These are phyloP conservation scores for Dunckerocampus dactyliophorus DNA, from an alignment of 2,113 vertebrate species.

Conservation along the genomic window DNA sequence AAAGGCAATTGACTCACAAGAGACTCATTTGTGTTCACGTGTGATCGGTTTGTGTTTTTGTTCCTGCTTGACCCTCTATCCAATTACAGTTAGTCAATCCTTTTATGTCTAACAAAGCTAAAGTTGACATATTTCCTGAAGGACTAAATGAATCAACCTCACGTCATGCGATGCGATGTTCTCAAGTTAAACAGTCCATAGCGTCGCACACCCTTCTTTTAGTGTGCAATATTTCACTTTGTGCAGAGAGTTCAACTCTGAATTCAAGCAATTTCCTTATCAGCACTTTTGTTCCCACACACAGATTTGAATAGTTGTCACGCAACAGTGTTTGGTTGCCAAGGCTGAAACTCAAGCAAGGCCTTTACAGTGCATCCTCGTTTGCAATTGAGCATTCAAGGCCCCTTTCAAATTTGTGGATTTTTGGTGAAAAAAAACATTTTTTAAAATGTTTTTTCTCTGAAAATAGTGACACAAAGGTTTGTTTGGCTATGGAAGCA, in stretches of 20 bases:
- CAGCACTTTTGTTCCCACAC: constrained; percentile 1
- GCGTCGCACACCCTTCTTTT: background rate
- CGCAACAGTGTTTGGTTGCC: constrained; percentile 11
- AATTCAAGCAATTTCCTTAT: background rate
- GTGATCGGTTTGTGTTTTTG: constrained; percentile 50
- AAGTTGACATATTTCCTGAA: constrained; percentile 30
- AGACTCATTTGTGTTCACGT: constrained; percentile 51
- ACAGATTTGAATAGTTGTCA: background rate
- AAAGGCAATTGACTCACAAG: constrained; percentile 36
- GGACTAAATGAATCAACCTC: constrained; percentile 32
- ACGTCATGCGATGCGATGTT: constrained; percentile 10
- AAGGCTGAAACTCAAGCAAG: constrained; percentile 6
- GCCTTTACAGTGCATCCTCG: background rate
- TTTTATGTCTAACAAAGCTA: constrained; percentile 30
- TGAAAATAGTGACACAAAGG: too few species aligned
- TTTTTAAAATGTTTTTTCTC: too few species aligned
- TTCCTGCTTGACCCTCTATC: constrained; percentile 42
- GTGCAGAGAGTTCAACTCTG: background rate
- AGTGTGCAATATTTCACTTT: too few species aligned
- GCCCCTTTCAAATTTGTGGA: too few species aligned
- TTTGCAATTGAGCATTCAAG: too few species aligned
- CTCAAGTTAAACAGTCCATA: constrained; percentile 6
- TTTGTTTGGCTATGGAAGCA: too few species aligned
- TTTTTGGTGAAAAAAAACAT: too few species aligned
- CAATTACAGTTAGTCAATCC: constrained; percentile 27